Evolutionary conservation across 2,797 vertebrate genomes (phyloP), one percentile per base, ranked within the genome.

Genomic region (Lepilemur ruficaudatus): DNA sequence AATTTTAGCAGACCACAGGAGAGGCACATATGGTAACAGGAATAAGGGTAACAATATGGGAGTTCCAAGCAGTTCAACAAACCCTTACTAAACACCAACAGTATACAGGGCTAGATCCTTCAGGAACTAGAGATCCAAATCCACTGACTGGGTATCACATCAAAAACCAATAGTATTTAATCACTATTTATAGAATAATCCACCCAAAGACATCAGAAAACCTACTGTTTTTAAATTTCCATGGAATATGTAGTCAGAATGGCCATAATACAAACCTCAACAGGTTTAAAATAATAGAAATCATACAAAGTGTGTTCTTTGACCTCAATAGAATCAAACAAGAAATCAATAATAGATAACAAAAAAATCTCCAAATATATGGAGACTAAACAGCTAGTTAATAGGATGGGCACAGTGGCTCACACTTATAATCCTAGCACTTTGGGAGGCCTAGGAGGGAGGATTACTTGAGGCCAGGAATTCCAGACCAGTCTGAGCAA

Each of bases 231-330:
- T 90, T 57, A 81, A 82, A 43, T 63, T 93, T 12, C 9, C 70
- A 82, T 32, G 32, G 55, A 81, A 87, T 8, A 76, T 41, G 81
- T 30, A 82, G 35, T 3, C 38, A 91, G 17, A 55, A 28, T 63
- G 10, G 63, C 38, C 11, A 89, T n/a, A 89, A 85, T 73, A 50
- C 28, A 79, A 83, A 87, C 14, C 23, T 88, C 9, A 65, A 75
- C 7, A 61, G 13, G 90, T 78, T 70, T 38, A 67, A 94, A 89
- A 72, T 61, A 59, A 75, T 18, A 55, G 2, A 93, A 85, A 91
- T 96, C 23, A 94, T 57, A 59, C 8, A 93, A 94, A 80, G 22
- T 89, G 4, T 88, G 5, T 63, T 72, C 69, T 72, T 32, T 94
- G 48, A 69, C 6, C 48, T 79, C 22, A 70, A 5, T 82, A 38